phyloP scores from a whole-genome alignment of 2,797 vertebrate species.

The Rhinophrynus dorsalis region DNA sequence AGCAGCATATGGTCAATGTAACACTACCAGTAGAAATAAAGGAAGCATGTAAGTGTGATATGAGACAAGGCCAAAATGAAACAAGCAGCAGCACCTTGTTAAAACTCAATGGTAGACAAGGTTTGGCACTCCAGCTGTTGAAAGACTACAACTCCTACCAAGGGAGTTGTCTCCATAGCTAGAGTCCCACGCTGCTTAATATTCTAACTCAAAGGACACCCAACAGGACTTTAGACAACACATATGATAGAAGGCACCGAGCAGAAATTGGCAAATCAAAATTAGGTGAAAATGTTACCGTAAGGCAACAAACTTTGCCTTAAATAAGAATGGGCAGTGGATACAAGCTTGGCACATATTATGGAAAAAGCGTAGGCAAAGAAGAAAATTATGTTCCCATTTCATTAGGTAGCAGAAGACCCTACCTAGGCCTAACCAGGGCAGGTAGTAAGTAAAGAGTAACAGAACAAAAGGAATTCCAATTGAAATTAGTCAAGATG shows the following conservation, averaged over 20 bases:
- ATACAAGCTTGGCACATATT: constrained; percentile 30
- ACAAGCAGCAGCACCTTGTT: no score
- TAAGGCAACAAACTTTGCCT: neutral
- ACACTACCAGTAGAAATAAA: no score
- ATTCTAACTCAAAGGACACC: no score
- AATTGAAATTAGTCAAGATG: neutral
- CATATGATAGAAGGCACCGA: constrained; percentile 13
- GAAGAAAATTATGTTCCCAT: neutral
- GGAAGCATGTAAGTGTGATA: no score
- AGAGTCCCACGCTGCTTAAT: no score
- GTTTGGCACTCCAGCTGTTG: no score
- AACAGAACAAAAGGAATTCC: no score
- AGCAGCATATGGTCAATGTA: no score
- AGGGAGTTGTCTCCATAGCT: no score
- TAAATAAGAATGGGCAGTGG: constrained; percentile 1
- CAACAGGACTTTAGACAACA: neutral
- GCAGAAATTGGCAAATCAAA: neutral
- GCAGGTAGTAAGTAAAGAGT: neutral
- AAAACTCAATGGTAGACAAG: no score
- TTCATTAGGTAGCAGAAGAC: neutral
- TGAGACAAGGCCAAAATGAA: no score
- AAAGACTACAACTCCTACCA: no score
- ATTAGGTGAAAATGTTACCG: constrained; percentile 1
- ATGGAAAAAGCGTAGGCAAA: neutral
- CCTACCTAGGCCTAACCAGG: neutral